phyloP scores from a whole-genome alignment of 64 coral and sea anemone genomes.

The Stichodactyla helianthus region DNA sequence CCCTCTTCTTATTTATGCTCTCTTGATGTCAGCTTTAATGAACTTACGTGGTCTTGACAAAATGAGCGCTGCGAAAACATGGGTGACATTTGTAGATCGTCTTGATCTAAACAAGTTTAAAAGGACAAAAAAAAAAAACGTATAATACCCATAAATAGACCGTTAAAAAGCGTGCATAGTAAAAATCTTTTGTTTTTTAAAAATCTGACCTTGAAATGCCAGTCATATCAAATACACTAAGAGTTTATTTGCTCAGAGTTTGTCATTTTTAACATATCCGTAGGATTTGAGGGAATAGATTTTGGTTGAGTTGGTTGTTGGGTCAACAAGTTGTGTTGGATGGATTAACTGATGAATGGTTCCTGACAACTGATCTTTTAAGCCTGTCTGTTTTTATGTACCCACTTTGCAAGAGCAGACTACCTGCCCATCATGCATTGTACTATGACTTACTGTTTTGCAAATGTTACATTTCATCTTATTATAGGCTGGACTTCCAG shows the following conservation, averaged over 20 bases:
- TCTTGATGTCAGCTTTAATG: not conserved
- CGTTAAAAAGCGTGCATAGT: not conserved
- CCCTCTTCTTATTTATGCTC: no score
- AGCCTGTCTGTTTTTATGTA: no score
- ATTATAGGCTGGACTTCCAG: constrained; percentile 1
- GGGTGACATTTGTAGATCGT: constrained; percentile 14
- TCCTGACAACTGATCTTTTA: no score
- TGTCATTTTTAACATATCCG: no score
- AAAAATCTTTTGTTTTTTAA: no score
- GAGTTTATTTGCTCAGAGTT: no score
- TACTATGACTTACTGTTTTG: not conserved
- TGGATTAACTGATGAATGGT: no score
- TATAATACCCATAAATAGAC: not conserved
- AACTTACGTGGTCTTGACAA: constrained; percentile 18
- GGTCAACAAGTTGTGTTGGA: not conserved
- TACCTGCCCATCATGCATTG: not conserved
- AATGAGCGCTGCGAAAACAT: constrained; percentile 17
- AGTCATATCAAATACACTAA: no score
- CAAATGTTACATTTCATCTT: constrained; percentile 18
- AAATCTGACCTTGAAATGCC: no score
- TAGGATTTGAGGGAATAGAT: no score
- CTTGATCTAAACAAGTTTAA: constrained; percentile 2
- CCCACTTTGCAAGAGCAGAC: no score
- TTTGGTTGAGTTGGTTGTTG: no score
- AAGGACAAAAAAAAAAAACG: not conserved